Base-by-base conservation (phyloP, 1,140 invertebrate genomes). In the Belonocnema kinseyi region DNA sequence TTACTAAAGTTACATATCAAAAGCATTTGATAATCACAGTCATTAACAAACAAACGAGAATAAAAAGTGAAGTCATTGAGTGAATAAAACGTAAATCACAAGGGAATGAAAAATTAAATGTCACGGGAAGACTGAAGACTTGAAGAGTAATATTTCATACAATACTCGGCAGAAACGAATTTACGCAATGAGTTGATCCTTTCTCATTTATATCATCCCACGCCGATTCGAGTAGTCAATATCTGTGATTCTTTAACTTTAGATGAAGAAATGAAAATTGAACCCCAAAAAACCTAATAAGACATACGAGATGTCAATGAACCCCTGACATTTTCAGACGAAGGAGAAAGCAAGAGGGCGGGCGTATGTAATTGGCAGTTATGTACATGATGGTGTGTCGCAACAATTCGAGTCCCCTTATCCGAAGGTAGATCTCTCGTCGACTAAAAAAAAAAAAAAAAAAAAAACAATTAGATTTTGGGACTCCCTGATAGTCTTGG, bases 261-360 rank as follows among this genome's bases (percentile, higher is more conserved):
- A 7, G 16, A 54, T 54, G 53, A 54, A 54, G 53, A n/a, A 54
- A 54, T n/a, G n/a, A 17, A 54, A 54, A 33, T 50, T 19, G 11
- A 72, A 53, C 56, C 72, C 70, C 75, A 46, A 77, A 77, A 77
- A 77, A 77, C 7, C 12, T 13, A 17, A 79, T 76, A 51, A 71
- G 50, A 71, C 61, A 76, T 76, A 73, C 61, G 79, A 75, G 81
- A 84, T 85, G 84, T 87, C 86, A 86, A 83, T 85, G 86, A 86
- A 88, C 86, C 84, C 84, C 85, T 89, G 88, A 89, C 87, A 89
- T 88, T 88, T 89, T 78, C 81, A 87, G 82, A 83, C 80, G 83
- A 81, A 82, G 83, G 87, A 88, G 87, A 88, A 88, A 88, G 87
- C 86, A 85, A 80, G 79, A 74, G 84, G 83, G 82, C 85, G 82